Base-by-base conservation (phyloP, 2,888 invertebrate species). In the Drosophila kokeensis region DNA sequence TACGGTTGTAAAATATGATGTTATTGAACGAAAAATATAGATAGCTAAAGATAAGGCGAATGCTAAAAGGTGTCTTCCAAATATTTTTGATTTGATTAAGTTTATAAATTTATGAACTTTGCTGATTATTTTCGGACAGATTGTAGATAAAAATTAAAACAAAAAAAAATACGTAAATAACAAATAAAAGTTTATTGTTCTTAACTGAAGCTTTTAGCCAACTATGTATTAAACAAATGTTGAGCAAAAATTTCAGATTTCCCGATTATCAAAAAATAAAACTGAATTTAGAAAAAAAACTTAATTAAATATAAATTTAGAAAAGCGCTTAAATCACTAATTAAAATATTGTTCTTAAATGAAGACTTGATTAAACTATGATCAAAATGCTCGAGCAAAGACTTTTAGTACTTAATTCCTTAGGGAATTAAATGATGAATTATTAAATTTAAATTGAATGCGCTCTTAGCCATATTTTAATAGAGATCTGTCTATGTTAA, bases 1-100 rank as follows among this genome's bases (percentile, higher is more conserved):
- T 67, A 54, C 30, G 34, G n/a, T 8, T 60, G 32, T 50, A 24
- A 53, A 42, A 18, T 34, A 0, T 62, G 29, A 62, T 53, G n/a
- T 54, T 40, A 57, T 38, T 7, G 15, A 4, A 15, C 1, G n/a
- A n/a, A 24, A 24, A 4, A 24, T 24, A 15, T 8, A 15, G 8
- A 45, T 45, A 45, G 24, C 15, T 24, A 4, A 4, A 1, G 15
- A 15, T 7, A 45, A 45, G 24, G 24, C 15, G 21, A 45, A 15
- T 15, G 7, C 13, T 24, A 2, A 45, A 13, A 24, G 13, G 13
- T 24, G 4, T 24, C 24, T 24, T 24, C 15, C 7, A 15, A 45
- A 45, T 15, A 24, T 24, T 45, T 24, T 24, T 24, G 2, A 40
- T 40, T 11, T n/a, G 5, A 40, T n/a, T 42, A 1, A 0, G n/a